Conservation (phyloP, 2,797 vertebrate genomes). For the Danio choprae region DNA sequence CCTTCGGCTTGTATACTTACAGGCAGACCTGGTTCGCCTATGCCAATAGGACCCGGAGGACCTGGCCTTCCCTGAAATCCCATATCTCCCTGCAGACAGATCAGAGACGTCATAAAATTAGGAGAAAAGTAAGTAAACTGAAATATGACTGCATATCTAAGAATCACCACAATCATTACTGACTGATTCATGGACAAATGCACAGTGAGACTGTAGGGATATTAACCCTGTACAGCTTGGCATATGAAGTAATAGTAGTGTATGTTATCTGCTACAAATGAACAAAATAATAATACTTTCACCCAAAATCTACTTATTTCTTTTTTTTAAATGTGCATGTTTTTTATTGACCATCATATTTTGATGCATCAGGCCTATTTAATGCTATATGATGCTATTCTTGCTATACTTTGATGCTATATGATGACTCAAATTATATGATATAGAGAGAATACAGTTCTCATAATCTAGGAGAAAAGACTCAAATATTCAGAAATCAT, state of each 20-base stretch:
- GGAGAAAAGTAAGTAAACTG: constrained; percentile 1
- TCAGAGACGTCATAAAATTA: not conserved
- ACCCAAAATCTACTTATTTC: not conserved
- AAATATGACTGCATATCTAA: not conserved
- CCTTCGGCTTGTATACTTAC: constrained; percentile 74
- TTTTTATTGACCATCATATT: not conserved
- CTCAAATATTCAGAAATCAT: not conserved
- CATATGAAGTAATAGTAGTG: not conserved
- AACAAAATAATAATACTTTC: not conserved
- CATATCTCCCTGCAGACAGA: constrained; percentile 82
- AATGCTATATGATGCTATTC: no score
- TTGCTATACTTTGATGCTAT: no score
- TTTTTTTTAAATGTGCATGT: no score
- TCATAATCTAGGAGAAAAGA: not conserved
- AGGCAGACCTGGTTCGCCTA: constrained; percentile 84
- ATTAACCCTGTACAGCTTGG: not conserved
- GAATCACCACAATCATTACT: not conserved
- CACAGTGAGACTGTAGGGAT: not conserved
- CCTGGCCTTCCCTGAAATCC: constrained; percentile 86
- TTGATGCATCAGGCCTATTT: not conserved
- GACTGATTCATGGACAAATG: no score
- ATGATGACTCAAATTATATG: not conserved
- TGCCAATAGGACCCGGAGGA: constrained; percentile 83
- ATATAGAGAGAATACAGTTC: not conserved
- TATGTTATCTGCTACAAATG: no score